Evolutionary conservation across 2,888 invertebrate genomes (phyloP), one percentile per base, ranked within the genome.

Genomic region (Euplagia quadripunctaria): DNA sequence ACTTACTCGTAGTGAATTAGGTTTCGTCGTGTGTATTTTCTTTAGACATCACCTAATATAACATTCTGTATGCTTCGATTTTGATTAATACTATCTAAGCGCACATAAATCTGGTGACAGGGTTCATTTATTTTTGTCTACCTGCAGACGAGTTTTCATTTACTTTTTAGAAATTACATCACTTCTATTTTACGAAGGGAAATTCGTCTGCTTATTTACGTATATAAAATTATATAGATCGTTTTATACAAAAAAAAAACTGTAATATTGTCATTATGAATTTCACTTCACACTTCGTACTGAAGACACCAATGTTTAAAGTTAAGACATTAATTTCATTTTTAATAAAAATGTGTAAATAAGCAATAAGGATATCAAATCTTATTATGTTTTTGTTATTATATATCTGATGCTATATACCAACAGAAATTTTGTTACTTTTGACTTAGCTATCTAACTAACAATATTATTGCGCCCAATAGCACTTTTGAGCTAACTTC

Each of bases 91-190:
- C 87, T 85, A 92, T 89, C 85, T 85, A 93, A 94, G 89, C 95
- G 95, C 94, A 95, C 94, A 94, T 89, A 88, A 83, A 87, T 89
- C 94, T 94, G 95, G 95, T 92, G 89, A 95, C 95, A 95, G 95
- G 95, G 95, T 95, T 94, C 78, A 89, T 92, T 94, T 94, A 92
- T 92, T 94, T 94, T 93, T 92, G 88, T 92, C 92, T 92, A 91
- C 88, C 77, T 86, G 93, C 92, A 91, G 92, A 89, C 90, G 89
- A 85, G 86, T 89, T 90, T 89, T 88, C 87, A 86, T 89, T 87
- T 89, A 88, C 86, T 81, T 85, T 78, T 83, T 85, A 83, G 85
- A 86, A 86, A 83, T 85, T 82, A 84, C 88, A 87, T 86, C 89
- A 86, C 81, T 86, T 88, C 87, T 90, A 91, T 92, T 90, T 91